phyloP scores from a whole-genome alignment of 1,140 invertebrate species.

The Laupala kohalensis region DNA sequence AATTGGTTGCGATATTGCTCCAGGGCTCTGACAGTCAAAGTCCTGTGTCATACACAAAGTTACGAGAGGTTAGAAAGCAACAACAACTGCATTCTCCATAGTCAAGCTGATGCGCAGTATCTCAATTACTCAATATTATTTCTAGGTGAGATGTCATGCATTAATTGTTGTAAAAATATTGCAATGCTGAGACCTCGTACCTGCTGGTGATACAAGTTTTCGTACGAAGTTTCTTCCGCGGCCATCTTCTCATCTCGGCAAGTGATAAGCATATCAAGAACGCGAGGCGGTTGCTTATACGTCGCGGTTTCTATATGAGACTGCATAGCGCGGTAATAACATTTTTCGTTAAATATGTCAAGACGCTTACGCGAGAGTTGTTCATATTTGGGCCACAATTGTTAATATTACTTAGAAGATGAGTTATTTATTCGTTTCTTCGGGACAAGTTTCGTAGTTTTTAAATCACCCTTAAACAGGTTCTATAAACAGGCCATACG shows the following conservation, averaged over 20 bases:
- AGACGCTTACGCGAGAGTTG: too few species aligned
- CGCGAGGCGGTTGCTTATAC: too few species aligned
- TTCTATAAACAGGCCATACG: too few species aligned
- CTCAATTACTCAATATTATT: neutral
- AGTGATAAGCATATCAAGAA: neutral
- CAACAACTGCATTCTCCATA: neutral
- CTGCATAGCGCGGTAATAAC: too few species aligned
- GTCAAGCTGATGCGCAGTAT: neutral
- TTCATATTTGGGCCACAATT: too few species aligned
- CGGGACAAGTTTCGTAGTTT: too few species aligned
- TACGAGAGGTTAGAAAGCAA: neutral
- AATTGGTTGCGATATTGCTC: conserved; percentile 4
- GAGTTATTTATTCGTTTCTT: too few species aligned
- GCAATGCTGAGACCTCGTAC: neutral
- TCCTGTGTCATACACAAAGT: neutral
- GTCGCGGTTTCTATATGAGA: too few species aligned
- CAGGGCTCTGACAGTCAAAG: neutral
- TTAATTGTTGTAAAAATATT: too few species aligned
- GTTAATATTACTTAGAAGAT: too few species aligned
- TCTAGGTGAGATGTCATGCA: neutral
- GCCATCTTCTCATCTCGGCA: conserved; percentile 3
- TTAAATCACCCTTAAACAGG: too few species aligned
- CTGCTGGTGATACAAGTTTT: conserved; percentile 3
- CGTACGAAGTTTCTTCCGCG: neutral
- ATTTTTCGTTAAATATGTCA: too few species aligned